These are phyloP conservation scores for Aphelenchoides besseyi DNA, from an alignment of 1,140 invertebrate species.

Conservation along the genomic window DNA sequence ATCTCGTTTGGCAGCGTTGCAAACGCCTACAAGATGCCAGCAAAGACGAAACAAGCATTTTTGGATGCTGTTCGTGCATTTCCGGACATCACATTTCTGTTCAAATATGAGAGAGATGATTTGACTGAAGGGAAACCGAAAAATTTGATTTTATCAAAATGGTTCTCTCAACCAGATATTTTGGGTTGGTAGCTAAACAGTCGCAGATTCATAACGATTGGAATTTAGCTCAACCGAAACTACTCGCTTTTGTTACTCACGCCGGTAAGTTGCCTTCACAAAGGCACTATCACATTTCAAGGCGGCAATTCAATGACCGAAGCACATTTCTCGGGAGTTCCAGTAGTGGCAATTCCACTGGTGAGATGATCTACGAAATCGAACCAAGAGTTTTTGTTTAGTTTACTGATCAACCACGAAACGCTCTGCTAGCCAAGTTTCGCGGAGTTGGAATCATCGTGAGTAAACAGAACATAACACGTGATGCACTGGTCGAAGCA, in stretches of 20 bases:
- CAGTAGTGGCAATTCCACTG: background rate
- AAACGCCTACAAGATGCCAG: background rate
- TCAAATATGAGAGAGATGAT: slow-evolving; percentile 17
- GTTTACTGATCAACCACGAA: slow-evolving; percentile 28
- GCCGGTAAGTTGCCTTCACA: slow-evolving; percentile 70
- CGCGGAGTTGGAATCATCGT: background rate
- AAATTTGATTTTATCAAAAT: background rate
- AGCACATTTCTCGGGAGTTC: background rate
- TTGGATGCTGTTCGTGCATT: background rate
- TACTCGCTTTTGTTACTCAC: slow-evolving; percentile 74
- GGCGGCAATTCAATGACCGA: background rate
- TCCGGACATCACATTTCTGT: background rate
- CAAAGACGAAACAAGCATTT: background rate
- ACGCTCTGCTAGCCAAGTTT: background rate
- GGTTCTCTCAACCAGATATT: slow-evolving; percentile 11
- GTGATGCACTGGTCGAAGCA: background rate
- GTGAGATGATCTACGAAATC: too few relatives aligned
- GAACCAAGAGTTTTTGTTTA: too few relatives aligned
- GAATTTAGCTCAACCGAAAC: slow-evolving; percentile 25
- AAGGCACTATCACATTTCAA: background rate
- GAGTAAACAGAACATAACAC: background rate
- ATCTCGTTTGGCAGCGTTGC: slow-evolving; percentile 12
- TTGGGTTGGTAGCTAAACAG: background rate
- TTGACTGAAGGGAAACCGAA: background rate
- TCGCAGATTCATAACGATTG: too few relatives aligned